Conservation (phyloP, 2,113 vertebrate genomes). For the Aspiorhynchus laticeps region DNA sequence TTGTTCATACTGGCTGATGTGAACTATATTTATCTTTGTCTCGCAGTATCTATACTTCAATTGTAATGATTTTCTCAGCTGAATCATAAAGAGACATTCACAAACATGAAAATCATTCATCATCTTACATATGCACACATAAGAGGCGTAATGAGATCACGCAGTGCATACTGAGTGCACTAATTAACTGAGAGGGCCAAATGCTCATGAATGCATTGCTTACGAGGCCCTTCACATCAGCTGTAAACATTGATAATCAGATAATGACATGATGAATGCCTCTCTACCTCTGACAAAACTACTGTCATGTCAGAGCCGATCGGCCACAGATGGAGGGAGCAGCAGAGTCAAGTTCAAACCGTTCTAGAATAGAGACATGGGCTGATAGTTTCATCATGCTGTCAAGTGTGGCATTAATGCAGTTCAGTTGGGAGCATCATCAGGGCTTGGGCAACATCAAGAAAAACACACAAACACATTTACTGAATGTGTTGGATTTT, state of each 20-base stretch:
- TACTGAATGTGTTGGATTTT: neutral
- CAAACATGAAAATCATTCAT: neutral
- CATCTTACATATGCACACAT: neutral
- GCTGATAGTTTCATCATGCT: constrained; percentile 31
- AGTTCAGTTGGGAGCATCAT: neutral
- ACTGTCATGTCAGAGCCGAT: constrained; percentile 17
- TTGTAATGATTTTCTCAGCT: neutral
- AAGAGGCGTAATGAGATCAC: neutral
- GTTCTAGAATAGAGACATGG: neutral
- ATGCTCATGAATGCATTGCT: neutral
- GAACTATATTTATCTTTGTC: neutral
- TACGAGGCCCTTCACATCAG: neutral
- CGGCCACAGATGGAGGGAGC: neutral
- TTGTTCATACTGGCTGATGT: neutral
- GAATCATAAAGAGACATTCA: neutral
- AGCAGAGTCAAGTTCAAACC: constrained; percentile 2
- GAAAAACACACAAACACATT: neutral
- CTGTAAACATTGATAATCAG: constrained; percentile 2
- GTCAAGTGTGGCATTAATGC: constrained; percentile 26
- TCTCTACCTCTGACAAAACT: constrained; percentile 14
- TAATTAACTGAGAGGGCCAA: neutral
- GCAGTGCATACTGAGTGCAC: neutral
- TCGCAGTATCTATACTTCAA: neutral
- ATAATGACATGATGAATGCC: constrained; percentile 29
- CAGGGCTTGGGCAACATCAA: neutral